A percentile compares a stretch with the other conserved stretches of the same genome.
phyloP scores from a whole-genome alignment of 2,888 invertebrate genomes.

The Euzetes globulus region DNA sequence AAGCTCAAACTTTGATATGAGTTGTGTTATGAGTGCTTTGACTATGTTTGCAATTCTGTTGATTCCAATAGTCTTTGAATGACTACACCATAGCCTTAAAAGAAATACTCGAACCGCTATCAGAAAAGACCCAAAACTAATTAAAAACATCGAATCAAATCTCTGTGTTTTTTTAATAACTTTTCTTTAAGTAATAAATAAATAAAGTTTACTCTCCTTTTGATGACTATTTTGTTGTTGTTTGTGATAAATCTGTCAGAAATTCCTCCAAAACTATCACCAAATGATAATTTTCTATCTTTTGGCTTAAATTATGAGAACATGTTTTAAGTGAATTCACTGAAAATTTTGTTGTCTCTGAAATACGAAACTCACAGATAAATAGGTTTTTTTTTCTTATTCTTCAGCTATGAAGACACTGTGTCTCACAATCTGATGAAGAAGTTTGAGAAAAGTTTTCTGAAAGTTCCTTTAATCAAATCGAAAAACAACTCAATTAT shows the following conservation, averaged over 20 bases:
- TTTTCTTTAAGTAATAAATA: slow-evolving; percentile 2
- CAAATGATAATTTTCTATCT: slow-evolving; percentile 18
- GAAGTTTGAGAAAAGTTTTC: neutral
- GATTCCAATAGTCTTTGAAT: too few relatives aligned
- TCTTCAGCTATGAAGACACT: too few relatives aligned
- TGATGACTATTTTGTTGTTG: slow-evolving; percentile 9
- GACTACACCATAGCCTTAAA: neutral
- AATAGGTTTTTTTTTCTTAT: neutral
- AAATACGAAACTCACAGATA: slow-evolving; percentile 11
- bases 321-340: neutral
- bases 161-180: slow-evolving; percentile 12
- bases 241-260: slow-evolving; percentile 27
- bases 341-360: too few relatives aligned
- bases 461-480: slow-evolving; percentile 3
- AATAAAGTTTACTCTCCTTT: slow-evolving; percentile 13
- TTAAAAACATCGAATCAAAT: slow-evolving; percentile 24
- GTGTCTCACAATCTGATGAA: neutral
- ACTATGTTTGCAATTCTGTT: neutral
- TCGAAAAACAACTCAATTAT: slow-evolving; percentile 17
- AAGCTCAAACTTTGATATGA: neutral
- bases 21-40: neutral
- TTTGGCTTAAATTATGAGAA: neutral
- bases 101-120: neutral
- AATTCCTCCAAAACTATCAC: slow-evolving; percentile 13
- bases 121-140: slow-evolving; percentile 12